Conservation (phyloP, 2,888 invertebrate genomes). For the Polylopha cassiicola region DNA sequence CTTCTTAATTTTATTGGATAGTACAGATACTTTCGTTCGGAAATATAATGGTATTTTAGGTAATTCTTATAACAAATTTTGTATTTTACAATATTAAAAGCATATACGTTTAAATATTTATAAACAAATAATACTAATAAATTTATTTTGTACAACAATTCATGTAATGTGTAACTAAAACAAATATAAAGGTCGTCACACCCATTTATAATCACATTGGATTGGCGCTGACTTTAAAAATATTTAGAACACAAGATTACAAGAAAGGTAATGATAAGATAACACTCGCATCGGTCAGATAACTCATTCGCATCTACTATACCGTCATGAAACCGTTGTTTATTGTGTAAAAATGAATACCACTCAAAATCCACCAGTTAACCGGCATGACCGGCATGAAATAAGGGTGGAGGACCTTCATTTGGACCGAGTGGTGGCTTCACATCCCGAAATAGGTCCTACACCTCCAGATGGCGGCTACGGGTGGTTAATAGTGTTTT, state of each 20-base stretch:
- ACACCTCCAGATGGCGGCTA: slow-evolving; percentile 81
- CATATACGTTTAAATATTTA: too few species aligned
- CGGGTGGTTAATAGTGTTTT: slow-evolving; percentile 80
- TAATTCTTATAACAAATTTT: too few species aligned
- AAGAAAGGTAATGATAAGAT: slow-evolving; percentile 69
- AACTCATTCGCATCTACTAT: slow-evolving; percentile 47
- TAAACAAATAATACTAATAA: too few species aligned
- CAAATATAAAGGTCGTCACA: too few species aligned
- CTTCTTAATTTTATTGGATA: slow-evolving; percentile 29
- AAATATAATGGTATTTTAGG: slow-evolving; percentile 28
- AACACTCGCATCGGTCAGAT: slow-evolving; percentile 59
- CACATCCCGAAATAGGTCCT: slow-evolving; percentile 81
- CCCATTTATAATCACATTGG: too few species aligned
- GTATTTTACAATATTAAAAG: too few species aligned
- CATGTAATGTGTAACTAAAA: too few species aligned
- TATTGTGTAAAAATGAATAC: slow-evolving; percentile 54
- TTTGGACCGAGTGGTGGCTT: slow-evolving; percentile 79
- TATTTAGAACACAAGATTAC: slow-evolving; percentile 65
- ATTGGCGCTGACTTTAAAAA: slow-evolving; percentile 61
- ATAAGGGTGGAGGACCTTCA: slow-evolving; percentile 55
- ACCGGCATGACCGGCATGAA: slow-evolving; percentile 37
- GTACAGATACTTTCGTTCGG: slow-evolving; percentile 35
- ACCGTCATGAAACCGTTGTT: slow-evolving; percentile 61
- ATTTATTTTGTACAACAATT: too few species aligned
- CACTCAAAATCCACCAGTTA: slow-evolving; percentile 34